Conservation (phyloP, 2,888 invertebrate species). For the Neoscelio sp. region DNA sequence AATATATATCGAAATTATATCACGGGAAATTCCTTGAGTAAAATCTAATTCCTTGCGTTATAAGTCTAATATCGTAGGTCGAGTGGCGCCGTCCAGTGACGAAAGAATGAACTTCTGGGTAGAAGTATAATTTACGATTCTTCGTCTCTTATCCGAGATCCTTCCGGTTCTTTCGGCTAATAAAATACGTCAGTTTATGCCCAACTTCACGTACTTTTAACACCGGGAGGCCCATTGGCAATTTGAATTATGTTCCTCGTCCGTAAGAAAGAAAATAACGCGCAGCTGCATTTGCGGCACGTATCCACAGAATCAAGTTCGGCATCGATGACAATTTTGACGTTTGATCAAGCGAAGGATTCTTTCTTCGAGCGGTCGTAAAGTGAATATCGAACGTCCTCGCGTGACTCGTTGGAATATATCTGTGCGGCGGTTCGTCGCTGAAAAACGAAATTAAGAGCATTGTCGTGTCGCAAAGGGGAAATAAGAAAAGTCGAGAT, state of each 20-base stretch:
- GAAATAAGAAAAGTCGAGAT: constrained; percentile 80
- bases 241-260: no score
- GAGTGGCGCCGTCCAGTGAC: no score
- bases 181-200: no score
- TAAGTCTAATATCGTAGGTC: no score
- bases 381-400: constrained; percentile 62
- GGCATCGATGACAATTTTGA: constrained; percentile 69
- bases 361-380: constrained; percentile 61
- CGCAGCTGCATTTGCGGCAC: background rate
- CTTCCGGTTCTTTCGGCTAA: no score
- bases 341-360: constrained; percentile 69
- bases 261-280: background rate
- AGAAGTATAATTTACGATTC: no score
- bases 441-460: constrained; percentile 79
- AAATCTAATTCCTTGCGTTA: background rate
- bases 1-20: constrained; percentile 24
- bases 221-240: no score
- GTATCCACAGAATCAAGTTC: constrained; percentile 21
- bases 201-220: no score
- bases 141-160: no score
- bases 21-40: background rate
- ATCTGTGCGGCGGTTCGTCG: constrained; percentile 56
- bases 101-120: no score
- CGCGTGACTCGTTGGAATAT: constrained; percentile 63
- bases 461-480: constrained; percentile 79